Percentiles rank a stretch among this genome's conserved stretches.
phyloP scores from a whole-genome alignment of 2,113 vertebrate genomes.

The Centropus unirufus region DNA sequence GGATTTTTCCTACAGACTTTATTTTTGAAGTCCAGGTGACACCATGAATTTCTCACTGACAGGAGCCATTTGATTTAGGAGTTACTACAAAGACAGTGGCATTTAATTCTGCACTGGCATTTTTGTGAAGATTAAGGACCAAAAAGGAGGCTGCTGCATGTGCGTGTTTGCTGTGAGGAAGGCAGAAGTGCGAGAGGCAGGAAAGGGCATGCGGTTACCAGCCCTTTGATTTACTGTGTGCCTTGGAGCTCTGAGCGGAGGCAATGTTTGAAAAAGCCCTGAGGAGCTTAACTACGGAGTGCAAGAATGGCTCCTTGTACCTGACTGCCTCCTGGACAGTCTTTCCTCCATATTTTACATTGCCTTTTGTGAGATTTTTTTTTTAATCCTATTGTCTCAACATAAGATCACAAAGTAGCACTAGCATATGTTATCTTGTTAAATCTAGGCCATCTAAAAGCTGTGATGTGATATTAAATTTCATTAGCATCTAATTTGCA shows the following conservation, averaged over 20 bases:
- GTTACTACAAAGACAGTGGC: not conserved
- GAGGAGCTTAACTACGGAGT: not conserved
- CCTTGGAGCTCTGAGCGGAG: not conserved
- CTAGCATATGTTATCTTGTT: not conserved
- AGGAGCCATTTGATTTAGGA: not conserved
- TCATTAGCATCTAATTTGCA: accelerated
- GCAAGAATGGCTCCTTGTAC: not conserved
- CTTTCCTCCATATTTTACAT: not conserved
- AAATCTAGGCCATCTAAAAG: not conserved
- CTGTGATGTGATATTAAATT: not conserved
- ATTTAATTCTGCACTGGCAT: not conserved
- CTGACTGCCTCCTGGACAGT: not conserved
- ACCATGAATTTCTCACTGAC: not conserved
- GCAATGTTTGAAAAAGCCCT: not conserved
- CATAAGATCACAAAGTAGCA: not conserved
- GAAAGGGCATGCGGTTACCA: accelerated
- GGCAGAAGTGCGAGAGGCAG: not conserved
- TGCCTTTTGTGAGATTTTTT: not conserved
- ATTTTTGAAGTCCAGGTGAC: not conserved
- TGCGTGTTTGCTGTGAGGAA: accelerated
- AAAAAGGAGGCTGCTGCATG: not conserved
- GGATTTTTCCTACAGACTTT: not conserved
- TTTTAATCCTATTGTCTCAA: not conserved
- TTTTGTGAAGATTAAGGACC: not conserved
- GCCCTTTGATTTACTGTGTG: not conserved